phyloP scores from a whole-genome alignment of 2,888 invertebrate genomes.

The Drosophila anomalata region DNA sequence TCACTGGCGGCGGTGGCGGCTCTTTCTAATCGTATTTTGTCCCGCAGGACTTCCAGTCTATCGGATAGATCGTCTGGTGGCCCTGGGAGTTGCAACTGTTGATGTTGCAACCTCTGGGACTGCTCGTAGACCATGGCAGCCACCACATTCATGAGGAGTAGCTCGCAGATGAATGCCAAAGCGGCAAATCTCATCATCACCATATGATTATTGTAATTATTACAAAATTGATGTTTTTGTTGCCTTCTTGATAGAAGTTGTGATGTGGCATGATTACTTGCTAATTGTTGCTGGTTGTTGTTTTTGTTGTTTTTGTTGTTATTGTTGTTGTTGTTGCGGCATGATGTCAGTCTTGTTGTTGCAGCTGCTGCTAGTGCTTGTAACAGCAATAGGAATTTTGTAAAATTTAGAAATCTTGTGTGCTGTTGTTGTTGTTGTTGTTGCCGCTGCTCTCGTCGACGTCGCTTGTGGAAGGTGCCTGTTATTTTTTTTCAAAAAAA shows the following conservation, averaged over 20 bases:
- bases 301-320: slow-evolving; percentile 21
- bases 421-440: background rate
- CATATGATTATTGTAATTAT: no score
- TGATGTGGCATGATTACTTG: slow-evolving; percentile 26
- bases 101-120: no score
- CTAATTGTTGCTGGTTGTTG: slow-evolving; percentile 18
- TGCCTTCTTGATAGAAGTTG: slow-evolving; percentile 16
- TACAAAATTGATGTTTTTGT: slow-evolving; percentile 5
- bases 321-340: slow-evolving; percentile 40
- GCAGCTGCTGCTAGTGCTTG: slow-evolving; percentile 31
- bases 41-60: slow-evolving; percentile 13
- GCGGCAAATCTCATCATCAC: no score
- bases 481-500: slow-evolving; percentile 35
- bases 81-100: no score
- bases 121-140: no score
- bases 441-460: slow-evolving; percentile 26
- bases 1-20: background rate
- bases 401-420: slow-evolving; percentile 20
- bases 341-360: slow-evolving; percentile 49
- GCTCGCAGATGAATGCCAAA: no score
- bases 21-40: slow-evolving; percentile 13
- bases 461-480: slow-evolving; percentile 52
- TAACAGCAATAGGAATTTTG: slow-evolving; percentile 44
- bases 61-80: slow-evolving; percentile 11
- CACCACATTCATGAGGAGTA: no score